Conservation (phyloP, 2,113 vertebrate genomes). For the Pangasianodon gigas region DNA sequence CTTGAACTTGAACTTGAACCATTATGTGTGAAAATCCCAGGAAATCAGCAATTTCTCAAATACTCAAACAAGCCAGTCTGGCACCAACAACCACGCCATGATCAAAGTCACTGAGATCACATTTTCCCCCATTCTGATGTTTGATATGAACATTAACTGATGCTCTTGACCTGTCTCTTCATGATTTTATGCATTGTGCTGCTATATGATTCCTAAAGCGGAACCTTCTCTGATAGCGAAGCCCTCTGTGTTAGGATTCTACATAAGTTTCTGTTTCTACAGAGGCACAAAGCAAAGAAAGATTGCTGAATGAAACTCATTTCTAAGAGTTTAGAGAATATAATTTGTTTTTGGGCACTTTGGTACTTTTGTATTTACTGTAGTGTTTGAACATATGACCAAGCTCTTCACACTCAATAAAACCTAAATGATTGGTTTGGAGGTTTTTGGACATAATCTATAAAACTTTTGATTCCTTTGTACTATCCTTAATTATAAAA, state of each 20-base stretch:
- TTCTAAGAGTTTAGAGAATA: neutral
- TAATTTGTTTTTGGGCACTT: neutral
- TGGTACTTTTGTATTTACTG: neutral
- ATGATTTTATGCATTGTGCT: neutral
- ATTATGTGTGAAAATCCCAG: no score
- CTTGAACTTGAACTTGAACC: no score
- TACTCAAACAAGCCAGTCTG: neutral
- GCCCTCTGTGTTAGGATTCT: neutral
- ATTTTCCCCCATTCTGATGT: neutral
- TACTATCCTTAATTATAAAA: neutral
- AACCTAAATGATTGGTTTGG: neutral
- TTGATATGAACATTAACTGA: neutral
- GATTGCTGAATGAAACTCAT: neutral
- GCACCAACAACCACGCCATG: no score
- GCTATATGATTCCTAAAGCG: neutral
- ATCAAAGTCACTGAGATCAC: neutral
- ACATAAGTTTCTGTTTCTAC: neutral
- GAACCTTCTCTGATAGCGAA: neutral
- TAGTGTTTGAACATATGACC: neutral
- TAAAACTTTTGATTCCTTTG: neutral
- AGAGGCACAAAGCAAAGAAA: neutral
- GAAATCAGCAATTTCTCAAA: no score
- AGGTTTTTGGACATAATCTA: neutral
- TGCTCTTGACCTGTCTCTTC: neutral
- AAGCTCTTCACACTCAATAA: neutral